A percentile compares a stretch with the other conserved stretches of the same genome.
Conservation (phyloP, 2,113 vertebrate species). For the Raja brachyura region DNA sequence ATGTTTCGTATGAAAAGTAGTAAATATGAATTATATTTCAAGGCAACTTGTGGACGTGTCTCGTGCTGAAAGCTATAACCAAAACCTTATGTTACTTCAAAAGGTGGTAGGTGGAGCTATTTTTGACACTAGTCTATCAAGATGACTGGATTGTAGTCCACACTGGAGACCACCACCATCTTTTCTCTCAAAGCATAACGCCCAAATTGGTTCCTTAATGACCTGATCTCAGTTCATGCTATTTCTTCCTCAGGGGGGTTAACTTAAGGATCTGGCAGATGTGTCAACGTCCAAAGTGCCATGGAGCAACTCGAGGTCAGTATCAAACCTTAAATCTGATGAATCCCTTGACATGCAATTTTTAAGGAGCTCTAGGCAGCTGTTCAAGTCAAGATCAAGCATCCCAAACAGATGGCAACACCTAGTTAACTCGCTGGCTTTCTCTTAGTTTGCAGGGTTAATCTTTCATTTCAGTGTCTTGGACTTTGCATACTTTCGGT, state of each 20-base stretch:
- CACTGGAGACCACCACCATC: neutral
- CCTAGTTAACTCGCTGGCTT: neutral
- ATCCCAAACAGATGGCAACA: slow-evolving; percentile 21
- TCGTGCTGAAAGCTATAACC: slow-evolving; percentile 33
- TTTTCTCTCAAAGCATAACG: neutral
- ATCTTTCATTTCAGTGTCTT: neutral
- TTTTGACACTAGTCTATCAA: slow-evolving; percentile 35
- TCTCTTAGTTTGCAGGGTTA: neutral
- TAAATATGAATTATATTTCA: neutral
- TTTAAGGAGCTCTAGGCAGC: slow-evolving; percentile 5
- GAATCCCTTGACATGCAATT: slow-evolving; percentile 16
- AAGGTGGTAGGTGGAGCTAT: neutral
- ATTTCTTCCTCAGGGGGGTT: slow-evolving; percentile 3
- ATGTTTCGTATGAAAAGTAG: neutral
- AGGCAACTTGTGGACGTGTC: no score
- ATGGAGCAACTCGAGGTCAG: slow-evolving; percentile 12
- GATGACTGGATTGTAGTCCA: neutral
- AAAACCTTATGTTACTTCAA: slow-evolving; percentile 29
- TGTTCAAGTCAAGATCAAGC: neutral
- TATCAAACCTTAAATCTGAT: slow-evolving; percentile 23
- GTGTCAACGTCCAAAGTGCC: neutral
- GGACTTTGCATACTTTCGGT: neutral
- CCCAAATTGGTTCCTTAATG: slow-evolving; percentile 24
- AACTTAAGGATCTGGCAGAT: neutral
- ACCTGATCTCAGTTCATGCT: slow-evolving; percentile 17